phyloP scores from a whole-genome alignment of 92 coral and sea anemone species.

The Phenganax stokvisi region DNA sequence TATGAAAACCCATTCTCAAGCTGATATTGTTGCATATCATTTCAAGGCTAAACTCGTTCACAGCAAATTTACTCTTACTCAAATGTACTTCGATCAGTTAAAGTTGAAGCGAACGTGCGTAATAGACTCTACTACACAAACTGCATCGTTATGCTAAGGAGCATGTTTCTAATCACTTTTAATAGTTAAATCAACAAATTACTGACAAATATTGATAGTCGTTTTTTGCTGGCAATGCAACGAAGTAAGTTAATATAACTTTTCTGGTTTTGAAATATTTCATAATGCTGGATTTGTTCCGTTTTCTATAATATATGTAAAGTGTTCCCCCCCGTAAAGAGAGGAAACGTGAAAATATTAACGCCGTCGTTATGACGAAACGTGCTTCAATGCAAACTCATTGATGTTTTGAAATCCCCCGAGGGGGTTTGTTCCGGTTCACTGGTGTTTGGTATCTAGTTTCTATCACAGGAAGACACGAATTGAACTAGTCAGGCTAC shows the following conservation, averaged over 20 bases:
- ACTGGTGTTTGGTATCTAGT: neutral
- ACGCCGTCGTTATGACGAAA: neutral
- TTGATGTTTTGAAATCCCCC: neutral
- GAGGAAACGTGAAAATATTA: neutral
- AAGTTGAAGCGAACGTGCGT: neutral
- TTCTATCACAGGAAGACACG: neutral
- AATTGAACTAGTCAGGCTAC: too few species aligned
- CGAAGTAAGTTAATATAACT: neutral
- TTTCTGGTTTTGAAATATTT: neutral
- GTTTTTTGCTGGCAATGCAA: neutral
- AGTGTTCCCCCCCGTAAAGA: neutral
- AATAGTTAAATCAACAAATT: slow-evolving; percentile 1
- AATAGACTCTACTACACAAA: neutral
- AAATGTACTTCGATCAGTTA: neutral
- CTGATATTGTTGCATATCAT: too few species aligned
- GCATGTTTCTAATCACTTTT: slow-evolving; percentile 2
- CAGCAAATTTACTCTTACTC: too few species aligned
- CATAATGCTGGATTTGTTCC: neutral
- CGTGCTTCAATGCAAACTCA: neutral
- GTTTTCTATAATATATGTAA: neutral
- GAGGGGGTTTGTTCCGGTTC: slow-evolving; percentile 7
- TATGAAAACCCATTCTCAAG: too few species aligned
- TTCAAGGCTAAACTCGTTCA: too few species aligned
- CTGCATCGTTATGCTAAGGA: neutral
- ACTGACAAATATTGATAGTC: slow-evolving; percentile 9